Evolutionary conservation across 92 coral and sea anemone genomes (phyloP), one percentile per base, ranked within the genome.

Genomic region (Umimayanthus chanpuru): DNA sequence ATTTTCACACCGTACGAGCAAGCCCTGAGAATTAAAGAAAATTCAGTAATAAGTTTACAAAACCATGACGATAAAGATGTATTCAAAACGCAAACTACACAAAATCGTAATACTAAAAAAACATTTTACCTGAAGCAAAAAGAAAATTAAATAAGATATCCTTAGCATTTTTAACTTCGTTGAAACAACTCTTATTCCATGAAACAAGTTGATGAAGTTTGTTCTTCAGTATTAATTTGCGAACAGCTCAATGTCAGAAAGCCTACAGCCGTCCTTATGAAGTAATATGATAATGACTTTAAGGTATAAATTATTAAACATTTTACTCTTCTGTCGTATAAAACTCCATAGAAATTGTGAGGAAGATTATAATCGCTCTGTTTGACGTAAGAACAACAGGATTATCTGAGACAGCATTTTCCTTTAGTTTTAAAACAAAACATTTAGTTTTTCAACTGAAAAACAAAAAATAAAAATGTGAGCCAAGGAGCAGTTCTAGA

Each of bases 241-340:
- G 28, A 47, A 44, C 21, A 38, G 66, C 26, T 44, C 64, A 21
- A 44, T 83, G 50, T 71, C 61, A 28, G 56, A 39, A 64, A 61
- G 20, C 53, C 66, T 40, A 32, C 71, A 64, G 72, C 55, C 58
- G 47, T 83, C 77, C 58, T 21, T 29, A 73, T 55, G 81, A 72
- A 25, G 29, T 67, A 70, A 79, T 88, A 91, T 91, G 93, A 84
- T 77, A 91, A 91, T 91, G 64, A 41, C 65, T 78, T 76, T 49
- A 56, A 29, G 65, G 30, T 39, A 76, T 91, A 91, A 88, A 91
- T 91, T 53, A 88, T 91, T 91, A 85, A 91, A 79, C 26, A 53
- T 83, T 83, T 70, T 28, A 16, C 87, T 70, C 73, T 49, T 70
- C 20, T 83, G 61, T 83, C 53, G 78, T 83, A 18, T 30, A 70